phyloP scores from a whole-genome alignment of 2,113 vertebrate species.

The Clarias gariepinus region DNA sequence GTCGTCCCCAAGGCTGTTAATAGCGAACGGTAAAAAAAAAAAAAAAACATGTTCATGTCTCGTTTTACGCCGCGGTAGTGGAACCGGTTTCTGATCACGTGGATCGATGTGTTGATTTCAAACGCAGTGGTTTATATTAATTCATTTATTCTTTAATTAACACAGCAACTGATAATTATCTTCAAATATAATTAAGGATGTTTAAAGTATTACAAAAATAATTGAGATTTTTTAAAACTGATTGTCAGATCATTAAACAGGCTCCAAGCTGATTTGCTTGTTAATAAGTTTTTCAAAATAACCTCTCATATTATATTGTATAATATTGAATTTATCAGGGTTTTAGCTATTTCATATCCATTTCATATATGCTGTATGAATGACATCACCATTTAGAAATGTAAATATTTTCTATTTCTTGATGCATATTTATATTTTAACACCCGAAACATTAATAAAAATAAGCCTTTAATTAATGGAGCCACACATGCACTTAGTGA shows the following conservation, averaged over 20 bases:
- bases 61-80: not conserved
- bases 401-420: not conserved
- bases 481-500: too few species aligned
- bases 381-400: not conserved
- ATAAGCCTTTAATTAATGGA: too few species aligned
- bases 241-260: not conserved
- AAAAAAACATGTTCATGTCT: slow-evolving; percentile 11
- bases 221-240: not conserved
- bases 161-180: not conserved
- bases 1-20: slow-evolving; percentile 4
- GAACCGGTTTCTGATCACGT: too few species aligned
- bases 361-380: not conserved
- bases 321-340: not conserved
- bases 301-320: not conserved
- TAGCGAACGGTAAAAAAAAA: slow-evolving; percentile 21
- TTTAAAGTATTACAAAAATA: not conserved
- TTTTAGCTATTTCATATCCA: not conserved
- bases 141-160: not conserved
- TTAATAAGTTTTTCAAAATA: not conserved
- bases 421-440: not conserved
- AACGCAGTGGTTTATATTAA: not conserved
- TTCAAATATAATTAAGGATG: not conserved
- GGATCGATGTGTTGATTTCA: not conserved
- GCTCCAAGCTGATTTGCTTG: not conserved
- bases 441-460: too few species aligned